Conservation (phyloP, 2,888 invertebrate species). For the Seira musarum region DNA sequence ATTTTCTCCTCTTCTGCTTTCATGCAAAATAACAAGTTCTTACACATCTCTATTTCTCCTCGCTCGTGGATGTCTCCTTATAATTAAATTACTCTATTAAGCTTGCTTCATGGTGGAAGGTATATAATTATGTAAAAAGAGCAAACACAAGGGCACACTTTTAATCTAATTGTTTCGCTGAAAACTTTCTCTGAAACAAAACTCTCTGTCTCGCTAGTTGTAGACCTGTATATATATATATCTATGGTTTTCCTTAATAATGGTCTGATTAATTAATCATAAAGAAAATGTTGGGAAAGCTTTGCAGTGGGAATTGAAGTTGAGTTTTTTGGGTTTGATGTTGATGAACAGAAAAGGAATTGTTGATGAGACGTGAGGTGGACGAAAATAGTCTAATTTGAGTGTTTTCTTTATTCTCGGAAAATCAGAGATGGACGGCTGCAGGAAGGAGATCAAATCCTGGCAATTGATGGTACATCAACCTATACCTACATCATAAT, state of each 20-base stretch:
- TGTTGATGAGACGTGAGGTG: too few relatives aligned
- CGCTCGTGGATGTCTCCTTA: not conserved
- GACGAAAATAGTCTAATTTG: too few relatives aligned
- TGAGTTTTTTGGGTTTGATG: not conserved
- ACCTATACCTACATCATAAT: too few relatives aligned
- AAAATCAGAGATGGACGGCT: slow-evolving; percentile 79
- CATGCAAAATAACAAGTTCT: too few relatives aligned
- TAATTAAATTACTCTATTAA: not conserved
- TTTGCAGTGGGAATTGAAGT: slow-evolving; percentile 28
- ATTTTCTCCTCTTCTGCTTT: not conserved
- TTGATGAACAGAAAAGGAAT: not conserved
- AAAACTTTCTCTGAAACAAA: not conserved
- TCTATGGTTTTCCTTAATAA: slow-evolving; percentile 3
- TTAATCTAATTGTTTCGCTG: slow-evolving; percentile 3
- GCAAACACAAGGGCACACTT: slow-evolving; percentile 58
- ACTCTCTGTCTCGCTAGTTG: slow-evolving; percentile 11
- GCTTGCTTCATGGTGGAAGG: not conserved
- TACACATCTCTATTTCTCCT: too few relatives aligned
- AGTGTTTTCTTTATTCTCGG: not conserved
- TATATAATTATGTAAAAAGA: slow-evolving; percentile 34
- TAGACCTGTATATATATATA: too few relatives aligned
- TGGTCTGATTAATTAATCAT: not conserved
- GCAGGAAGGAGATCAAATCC: slow-evolving; percentile 86
- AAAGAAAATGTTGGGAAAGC: slow-evolving; percentile 40
- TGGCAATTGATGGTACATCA: slow-evolving; percentile 90